Conservation (phyloP, 2,888 invertebrate species). For the Lasioglossum zephyrum region DNA sequence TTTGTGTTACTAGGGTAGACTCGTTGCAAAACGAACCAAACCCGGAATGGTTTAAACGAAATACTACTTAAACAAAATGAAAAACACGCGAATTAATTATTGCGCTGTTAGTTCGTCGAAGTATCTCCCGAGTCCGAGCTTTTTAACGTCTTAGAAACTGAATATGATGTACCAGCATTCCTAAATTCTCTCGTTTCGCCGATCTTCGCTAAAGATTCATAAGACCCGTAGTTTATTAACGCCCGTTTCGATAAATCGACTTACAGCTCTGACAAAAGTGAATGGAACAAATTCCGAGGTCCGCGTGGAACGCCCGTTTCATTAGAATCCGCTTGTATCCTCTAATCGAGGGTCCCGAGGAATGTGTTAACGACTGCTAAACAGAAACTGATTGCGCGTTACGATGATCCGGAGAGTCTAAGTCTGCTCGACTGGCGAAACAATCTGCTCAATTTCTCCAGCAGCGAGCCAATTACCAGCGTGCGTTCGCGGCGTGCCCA, state of each 20-base stretch:
- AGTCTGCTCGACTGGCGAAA: not conserved
- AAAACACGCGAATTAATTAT: too few relatives aligned
- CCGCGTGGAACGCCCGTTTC: not conserved
- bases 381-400: not conserved
- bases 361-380: not conserved
- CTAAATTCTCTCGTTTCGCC: not conserved
- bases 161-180: not conserved
- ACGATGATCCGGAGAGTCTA: not conserved
- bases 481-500: not conserved
- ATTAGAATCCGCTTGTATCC: conserved; percentile 5
- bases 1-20: too few relatives aligned
- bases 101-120: too few relatives aligned
- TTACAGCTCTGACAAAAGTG: not conserved
- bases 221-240: not conserved
- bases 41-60: too few relatives aligned
- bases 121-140: too few relatives aligned
- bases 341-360: not conserved
- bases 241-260: not conserved
- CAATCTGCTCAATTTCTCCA: not conserved
- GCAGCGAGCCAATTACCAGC: not conserved
- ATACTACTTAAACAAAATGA: too few relatives aligned
- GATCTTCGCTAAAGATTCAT: not conserved
- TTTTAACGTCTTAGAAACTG: not conserved
- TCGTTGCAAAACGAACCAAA: too few relatives aligned
- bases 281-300: not conserved